Percentiles rank a stretch among this genome's conserved stretches.
Evolutionary conservation across 2,797 vertebrate genomes (phyloP).

Genomic region (Naso thynnoides): DNA sequence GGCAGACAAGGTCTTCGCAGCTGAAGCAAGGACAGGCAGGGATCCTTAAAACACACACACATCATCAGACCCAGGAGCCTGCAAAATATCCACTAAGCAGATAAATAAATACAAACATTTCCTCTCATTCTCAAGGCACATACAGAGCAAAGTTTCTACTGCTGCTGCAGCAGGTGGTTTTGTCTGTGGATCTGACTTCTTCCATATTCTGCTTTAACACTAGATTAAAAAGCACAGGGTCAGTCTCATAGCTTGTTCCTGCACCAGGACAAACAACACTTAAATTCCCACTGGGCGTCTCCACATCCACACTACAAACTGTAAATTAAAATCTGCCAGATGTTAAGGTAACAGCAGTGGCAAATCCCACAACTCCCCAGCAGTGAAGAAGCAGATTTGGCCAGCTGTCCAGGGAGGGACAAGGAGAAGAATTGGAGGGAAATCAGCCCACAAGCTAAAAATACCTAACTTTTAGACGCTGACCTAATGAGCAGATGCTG

Average conservation of each 20-base stretch:
- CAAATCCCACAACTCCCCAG: conserved; percentile 43
- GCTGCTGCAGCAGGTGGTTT: conserved; percentile 17
- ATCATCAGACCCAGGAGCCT: conserved; percentile 39
- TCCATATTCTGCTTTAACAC: conserved; percentile 4
- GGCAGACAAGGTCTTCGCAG: conserved; percentile 63
- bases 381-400: conserved; percentile 35
- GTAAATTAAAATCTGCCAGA: conserved; percentile 62
- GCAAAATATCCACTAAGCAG: conserved; percentile 23
- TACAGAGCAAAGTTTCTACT: conserved; percentile 3
- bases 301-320: conserved; percentile 26
- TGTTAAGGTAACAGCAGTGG: conserved; percentile 51
- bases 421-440: conserved; percentile 39
- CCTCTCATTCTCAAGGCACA: conserved; percentile 23
- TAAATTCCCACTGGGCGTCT: conserved; percentile 12
- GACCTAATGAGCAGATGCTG: conserved; percentile 73
- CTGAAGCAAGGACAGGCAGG: conserved; percentile 66
- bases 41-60: conserved; percentile 47
- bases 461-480: conserved; percentile 52
- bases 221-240: conserved; percentile 21
- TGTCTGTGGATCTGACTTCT: conserved; percentile 4
- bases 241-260: conserved; percentile 25
- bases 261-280: conserved; percentile 25
- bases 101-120: conserved; percentile 35
- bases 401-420: conserved; percentile 54
- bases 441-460: conserved; percentile 58